phyloP scores from a whole-genome alignment of 1,140 invertebrate genomes.

The Scylla paramamosain region DNA sequence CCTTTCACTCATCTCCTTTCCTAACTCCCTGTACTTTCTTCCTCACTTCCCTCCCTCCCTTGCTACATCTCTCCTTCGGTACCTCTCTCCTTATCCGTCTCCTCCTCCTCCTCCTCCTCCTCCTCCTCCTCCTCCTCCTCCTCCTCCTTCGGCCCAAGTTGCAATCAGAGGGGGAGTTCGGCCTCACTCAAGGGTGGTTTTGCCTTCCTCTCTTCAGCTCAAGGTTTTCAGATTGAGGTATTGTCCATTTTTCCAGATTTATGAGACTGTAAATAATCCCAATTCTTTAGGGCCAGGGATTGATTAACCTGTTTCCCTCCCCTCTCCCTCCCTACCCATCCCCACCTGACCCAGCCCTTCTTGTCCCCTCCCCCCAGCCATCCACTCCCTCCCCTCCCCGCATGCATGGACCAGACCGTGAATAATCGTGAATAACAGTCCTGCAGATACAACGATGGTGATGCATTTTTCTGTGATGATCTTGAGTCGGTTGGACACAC shows the following conservation, averaged over 20 bases:
- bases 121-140: neutral
- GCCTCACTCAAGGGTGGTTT: neutral
- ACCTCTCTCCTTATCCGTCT: neutral
- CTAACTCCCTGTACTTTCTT: neutral
- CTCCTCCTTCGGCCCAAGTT: neutral
- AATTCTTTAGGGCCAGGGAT: constrained; percentile 30
- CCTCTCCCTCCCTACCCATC: neutral
- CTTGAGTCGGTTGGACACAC: neutral
- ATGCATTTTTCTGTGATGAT: constrained; percentile 39
- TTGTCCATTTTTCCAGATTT: constrained; percentile 38
- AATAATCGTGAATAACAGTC: constrained; percentile 52
- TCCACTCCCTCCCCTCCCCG: neutral
- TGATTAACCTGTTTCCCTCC: constrained; percentile 44
- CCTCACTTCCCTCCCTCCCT: neutral
- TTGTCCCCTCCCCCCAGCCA: neutral
- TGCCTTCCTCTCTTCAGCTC: constrained; percentile 1
- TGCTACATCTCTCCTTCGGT: neutral
- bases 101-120: neutral
- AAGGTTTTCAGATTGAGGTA: constrained; percentile 21
- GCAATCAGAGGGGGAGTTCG: neutral
- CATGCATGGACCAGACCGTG: constrained; percentile 38
- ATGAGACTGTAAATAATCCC: constrained; percentile 27
- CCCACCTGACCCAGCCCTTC: too few species aligned
- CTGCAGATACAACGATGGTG: constrained; percentile 1
- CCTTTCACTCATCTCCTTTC: neutral